Evolutionary conservation across 1,140 invertebrate species (phyloP), one percentile per base, ranked within the genome.

Genomic region (Littorina saxatilis): DNA sequence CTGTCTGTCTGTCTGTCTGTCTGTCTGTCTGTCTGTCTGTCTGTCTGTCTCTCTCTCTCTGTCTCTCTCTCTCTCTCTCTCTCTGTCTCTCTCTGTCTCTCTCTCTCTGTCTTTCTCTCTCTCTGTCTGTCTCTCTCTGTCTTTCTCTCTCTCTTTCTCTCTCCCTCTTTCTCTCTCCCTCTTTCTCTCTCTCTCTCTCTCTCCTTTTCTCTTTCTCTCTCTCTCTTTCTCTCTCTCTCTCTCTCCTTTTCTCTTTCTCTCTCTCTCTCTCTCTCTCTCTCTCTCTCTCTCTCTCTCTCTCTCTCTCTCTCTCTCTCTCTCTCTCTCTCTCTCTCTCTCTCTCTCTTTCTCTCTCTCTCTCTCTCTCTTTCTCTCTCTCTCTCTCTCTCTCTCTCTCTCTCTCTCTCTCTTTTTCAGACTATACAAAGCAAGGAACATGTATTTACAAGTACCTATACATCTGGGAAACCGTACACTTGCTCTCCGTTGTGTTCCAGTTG

Each of bases 221-320:
- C 55, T 27, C 7, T 7, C n/a, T n/a, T 7, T 58, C 17, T n/a
- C n/a, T 58, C 55, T 20, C 4, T 20, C 20, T 20, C 55, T 0
- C 55, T 0, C 1, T 20, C 55, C 7, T n/a, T 58, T n/a, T 58
- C 20, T 58, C 15, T 0, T 20, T n/a, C 55, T 58, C 55, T 58
- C 1, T 58, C 55, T 58, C 55, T 58, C 55, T 58, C 55, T 58
- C 55, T 58, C 55, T 58, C 55, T 58, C 1, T 58, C 55, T 1
- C 55, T 58, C 55, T 58, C 55, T 58, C 55, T 58, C 55, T 58
- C 55, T 58, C 55, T 58, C 55, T n/a, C 55, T 58, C 55, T 20
- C 55, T 20, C 55, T 20, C 55, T 20, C 55, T 20, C 55, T 20
- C 55, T 20, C 55, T 20, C 55, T 0, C 55, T 0, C 55, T 20